Conservation (phyloP, 2,797 vertebrate genomes). For the Columba guinea region DNA sequence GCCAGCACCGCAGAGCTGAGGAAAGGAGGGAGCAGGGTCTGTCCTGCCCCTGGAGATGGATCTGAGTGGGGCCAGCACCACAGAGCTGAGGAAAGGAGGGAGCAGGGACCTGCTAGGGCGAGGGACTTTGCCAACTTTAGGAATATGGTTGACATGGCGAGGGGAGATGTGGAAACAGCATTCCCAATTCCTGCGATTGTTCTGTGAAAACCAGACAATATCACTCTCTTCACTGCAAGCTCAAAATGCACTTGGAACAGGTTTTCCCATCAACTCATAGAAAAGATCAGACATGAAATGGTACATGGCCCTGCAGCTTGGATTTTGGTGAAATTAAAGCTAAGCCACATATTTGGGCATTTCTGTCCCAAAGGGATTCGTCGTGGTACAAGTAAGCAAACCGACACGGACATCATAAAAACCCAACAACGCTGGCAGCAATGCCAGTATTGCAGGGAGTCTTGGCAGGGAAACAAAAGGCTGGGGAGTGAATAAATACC, state of each 20-base stretch:
- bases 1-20: no score
- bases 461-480: background rate
- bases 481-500: background rate
- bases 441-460: background rate
- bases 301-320: background rate
- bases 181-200: background rate
- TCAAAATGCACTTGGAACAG: background rate
- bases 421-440: background rate
- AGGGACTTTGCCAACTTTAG: background rate
- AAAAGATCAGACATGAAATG: background rate
- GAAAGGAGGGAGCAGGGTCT: no score
- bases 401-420: background rate
- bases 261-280: background rate
- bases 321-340: background rate
- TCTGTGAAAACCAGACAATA: fast-evolving
- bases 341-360: background rate
- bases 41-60: no score
- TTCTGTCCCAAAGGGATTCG: background rate
- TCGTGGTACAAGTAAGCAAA: background rate
- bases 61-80: no score
- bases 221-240: background rate
- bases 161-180: background rate
- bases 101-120: no score
- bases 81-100: background rate
- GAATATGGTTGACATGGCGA: fast-evolving